Percentiles rank a stretch among this genome's conserved stretches.
phyloP scores from a whole-genome alignment of 2,113 vertebrate species.

The Cromileptes altivelis region DNA sequence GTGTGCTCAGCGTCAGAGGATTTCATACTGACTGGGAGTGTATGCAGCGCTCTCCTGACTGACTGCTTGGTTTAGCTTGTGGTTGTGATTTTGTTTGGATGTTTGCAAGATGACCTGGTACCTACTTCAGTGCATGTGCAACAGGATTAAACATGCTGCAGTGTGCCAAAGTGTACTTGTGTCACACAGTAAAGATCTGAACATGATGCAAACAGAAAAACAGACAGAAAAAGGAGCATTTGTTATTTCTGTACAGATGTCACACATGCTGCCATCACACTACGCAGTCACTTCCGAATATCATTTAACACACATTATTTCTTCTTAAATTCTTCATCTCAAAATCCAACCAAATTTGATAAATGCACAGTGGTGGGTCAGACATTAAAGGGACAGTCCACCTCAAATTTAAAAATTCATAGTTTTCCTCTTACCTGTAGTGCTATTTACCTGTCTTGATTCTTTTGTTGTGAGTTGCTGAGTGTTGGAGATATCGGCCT shows the following conservation, averaged over 20 bases:
- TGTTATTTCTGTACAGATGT: background rate
- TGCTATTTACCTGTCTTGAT: too few species aligned
- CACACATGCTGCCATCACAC: background rate
- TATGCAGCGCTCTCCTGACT: background rate
- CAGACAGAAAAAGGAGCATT: background rate
- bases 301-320: background rate
- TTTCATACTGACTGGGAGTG: constrained; percentile 7
- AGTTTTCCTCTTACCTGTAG: too few species aligned
- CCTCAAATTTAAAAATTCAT: too few species aligned
- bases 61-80: constrained; percentile 27
- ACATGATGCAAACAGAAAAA: background rate
- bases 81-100: constrained; percentile 34
- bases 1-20: constrained; percentile 52
- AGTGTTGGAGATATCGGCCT: too few species aligned
- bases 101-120: constrained; percentile 29
- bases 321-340: background rate
- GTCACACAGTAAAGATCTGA: background rate
- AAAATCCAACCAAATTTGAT: background rate
- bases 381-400: background rate
- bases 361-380: constrained; percentile 20
- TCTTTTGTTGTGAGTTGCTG: too few species aligned
- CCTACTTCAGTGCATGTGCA: constrained; percentile 5
- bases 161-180: background rate
- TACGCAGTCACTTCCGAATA: background rate
- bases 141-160: constrained; percentile 18